These are phyloP conservation scores for Grammomys surdaster DNA, from an alignment of 2,113 vertebrate species.

Conservation along the genomic window DNA sequence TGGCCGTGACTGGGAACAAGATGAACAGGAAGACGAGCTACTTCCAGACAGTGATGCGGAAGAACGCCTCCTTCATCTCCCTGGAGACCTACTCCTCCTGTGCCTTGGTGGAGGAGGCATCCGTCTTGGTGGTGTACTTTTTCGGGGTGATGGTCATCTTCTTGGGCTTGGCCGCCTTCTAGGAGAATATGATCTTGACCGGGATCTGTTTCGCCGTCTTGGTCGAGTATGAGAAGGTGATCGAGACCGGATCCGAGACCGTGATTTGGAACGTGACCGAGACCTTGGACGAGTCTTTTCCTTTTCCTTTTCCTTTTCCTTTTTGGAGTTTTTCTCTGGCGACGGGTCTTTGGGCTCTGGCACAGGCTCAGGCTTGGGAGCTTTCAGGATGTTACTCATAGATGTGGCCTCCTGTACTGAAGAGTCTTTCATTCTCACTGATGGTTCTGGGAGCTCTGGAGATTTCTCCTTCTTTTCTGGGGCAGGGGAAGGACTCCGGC, in stretches of 20 bases:
- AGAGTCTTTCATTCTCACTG: conserved; percentile 90
- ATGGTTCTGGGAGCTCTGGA: conserved; percentile 92
- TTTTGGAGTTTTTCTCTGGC: conserved; percentile 93
- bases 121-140: conserved; percentile 95
- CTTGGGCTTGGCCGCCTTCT: conserved; percentile 96
- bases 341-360: conserved; percentile 93
- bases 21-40: conserved; percentile 93
- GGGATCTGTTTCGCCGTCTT: conserved; percentile 93
- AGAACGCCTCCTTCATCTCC: conserved; percentile 95
- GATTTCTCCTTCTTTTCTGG: conserved; percentile 90
- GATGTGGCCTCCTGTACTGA: conserved; percentile 93
- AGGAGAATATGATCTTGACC: conserved; percentile 95
- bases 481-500: conserved; percentile 89
- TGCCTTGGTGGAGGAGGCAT: conserved; percentile 93
- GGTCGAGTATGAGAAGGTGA: conserved; percentile 92
- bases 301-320: conserved; percentile 74
- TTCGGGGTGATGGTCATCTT: conserved; percentile 94
- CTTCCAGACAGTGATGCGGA: conserved; percentile 97
- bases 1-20: conserved; percentile 92
- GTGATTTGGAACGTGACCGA: conserved; percentile 92
- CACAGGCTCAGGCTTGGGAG: conserved; percentile 92
- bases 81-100: conserved; percentile 94
- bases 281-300: conserved; percentile 92
- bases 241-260: conserved; percentile 89
- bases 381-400: conserved; percentile 93